Conservation (phyloP, 2,113 vertebrate species). For the Serilophus lunatus region DNA sequence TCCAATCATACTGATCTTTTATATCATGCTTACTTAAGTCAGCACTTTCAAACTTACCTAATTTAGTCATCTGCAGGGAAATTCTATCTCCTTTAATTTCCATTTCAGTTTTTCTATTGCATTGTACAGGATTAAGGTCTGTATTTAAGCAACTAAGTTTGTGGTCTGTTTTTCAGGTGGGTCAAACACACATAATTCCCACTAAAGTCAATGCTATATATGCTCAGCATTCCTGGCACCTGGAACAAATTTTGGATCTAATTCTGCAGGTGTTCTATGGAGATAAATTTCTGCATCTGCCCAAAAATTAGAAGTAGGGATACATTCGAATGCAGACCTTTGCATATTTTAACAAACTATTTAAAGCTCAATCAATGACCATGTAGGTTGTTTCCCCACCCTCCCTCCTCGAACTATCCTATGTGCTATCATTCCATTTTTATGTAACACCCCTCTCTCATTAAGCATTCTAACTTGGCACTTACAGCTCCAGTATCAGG, state of each 20-base stretch:
- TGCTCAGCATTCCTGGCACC: background rate
- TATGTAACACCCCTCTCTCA: background rate
- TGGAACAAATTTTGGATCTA: background rate
- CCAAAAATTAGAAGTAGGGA: background rate
- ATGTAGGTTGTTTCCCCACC: no score
- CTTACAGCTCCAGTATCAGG: background rate
- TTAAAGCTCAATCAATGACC: background rate
- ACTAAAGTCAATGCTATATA: background rate
- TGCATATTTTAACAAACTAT: background rate
- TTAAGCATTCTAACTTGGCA: background rate
- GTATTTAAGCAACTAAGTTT: background rate
- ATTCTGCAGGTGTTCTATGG: background rate
- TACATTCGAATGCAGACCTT: background rate
- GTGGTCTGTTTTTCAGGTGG: background rate
- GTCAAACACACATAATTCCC: background rate
- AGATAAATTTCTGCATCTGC: background rate
- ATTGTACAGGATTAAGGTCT: background rate
- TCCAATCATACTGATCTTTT: background rate
- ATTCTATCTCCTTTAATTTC: background rate
- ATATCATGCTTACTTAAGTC: background rate
- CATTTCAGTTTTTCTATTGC: background rate
- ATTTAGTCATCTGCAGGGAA: background rate
- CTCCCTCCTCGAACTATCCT: fast-evolving
- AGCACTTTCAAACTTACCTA: background rate
- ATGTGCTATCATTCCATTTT: background rate